phyloP scores from a whole-genome alignment of 2,113 vertebrate genomes.

The Gnathonemus longibarbis region DNA sequence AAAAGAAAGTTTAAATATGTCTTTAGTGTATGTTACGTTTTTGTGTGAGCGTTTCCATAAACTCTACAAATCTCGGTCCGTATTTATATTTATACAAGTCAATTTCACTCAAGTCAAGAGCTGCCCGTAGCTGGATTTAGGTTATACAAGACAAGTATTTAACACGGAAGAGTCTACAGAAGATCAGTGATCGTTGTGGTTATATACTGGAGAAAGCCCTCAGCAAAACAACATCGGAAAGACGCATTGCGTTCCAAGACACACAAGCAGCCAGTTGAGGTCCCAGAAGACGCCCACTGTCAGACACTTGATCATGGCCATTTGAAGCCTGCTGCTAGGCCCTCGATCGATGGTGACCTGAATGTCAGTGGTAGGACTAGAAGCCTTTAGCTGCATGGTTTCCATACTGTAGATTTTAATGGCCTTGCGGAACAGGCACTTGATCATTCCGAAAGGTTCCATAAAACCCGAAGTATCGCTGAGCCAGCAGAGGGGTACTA shows the following conservation, averaged over 20 bases:
- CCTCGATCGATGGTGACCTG: neutral
- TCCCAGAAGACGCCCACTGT: neutral
- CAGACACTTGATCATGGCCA: neutral
- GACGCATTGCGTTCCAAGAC: neutral
- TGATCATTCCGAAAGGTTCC: neutral
- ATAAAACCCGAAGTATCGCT: neutral
- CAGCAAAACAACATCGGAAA: neutral
- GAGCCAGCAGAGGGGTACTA: conserved; percentile 28
- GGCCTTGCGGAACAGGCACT: neutral
- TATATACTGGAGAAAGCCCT: neutral
- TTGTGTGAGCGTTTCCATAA: neutral
- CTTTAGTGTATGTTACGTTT: neutral
- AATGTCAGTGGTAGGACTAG: neutral
- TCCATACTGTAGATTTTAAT: neutral
- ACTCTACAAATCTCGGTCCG: neutral
- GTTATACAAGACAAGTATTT: neutral
- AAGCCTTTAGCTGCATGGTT: neutral
- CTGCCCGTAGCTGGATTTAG: neutral
- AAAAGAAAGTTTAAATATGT: neutral
- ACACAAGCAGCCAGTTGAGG: neutral
- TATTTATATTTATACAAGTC: neutral
- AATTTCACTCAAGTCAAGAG: neutral
- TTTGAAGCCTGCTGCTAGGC: neutral
- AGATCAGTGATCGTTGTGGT: neutral
- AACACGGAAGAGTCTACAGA: neutral